Base-by-base conservation (phyloP, 2,888 invertebrate species). In the Callimorpha dominula region DNA sequence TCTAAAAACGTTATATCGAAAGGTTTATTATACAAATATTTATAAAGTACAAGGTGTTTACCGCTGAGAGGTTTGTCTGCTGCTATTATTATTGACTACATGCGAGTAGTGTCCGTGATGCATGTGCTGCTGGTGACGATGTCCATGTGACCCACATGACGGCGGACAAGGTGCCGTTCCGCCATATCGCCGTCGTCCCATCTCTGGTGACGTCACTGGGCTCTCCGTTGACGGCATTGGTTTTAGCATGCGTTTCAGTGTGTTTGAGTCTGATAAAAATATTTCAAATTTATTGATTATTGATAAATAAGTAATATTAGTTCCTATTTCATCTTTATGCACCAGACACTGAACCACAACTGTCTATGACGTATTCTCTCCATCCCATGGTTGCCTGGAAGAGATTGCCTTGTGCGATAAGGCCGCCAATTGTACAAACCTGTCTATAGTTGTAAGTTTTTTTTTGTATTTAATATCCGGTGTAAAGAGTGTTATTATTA, bases 231-330 rank as follows among this genome's bases (percentile, higher is more conserved):
- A 98, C 43, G 99, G 98, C 97, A 99, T 98, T 68, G 99, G 99
- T 89, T 99, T 99, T 85, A 99, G 96, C 98, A 99, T 99, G 80
- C 98, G 97, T 92, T 99, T 99, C 85, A 99, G 96, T 12, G 99
- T 99, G 89, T 97, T 97, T 88, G 98, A 97, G 92, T 98, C 98
- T 93, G 97, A 20, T 50, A 20, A 70, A 31, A 8, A 49, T 14
- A 12, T 15, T 43, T 52, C 46, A 7, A 17, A 8, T 54, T 46
- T 40, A 54, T 31, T 31, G 31, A 31, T 46, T 40, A 54, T 31
- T 31, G 31, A 31, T 31, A 31, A 31, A 31, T 31, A 31, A 31
- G 31, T 31, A 31, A 31, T 31, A 31, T 31, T 31, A 31, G 1
- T 31, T 31, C 31, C 31, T 31, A 31, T 31, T 31, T 31, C 31